These are phyloP conservation scores for Leptopilina clavipes DNA, from an alignment of 1,140 invertebrate species.

Conservation along the genomic window DNA sequence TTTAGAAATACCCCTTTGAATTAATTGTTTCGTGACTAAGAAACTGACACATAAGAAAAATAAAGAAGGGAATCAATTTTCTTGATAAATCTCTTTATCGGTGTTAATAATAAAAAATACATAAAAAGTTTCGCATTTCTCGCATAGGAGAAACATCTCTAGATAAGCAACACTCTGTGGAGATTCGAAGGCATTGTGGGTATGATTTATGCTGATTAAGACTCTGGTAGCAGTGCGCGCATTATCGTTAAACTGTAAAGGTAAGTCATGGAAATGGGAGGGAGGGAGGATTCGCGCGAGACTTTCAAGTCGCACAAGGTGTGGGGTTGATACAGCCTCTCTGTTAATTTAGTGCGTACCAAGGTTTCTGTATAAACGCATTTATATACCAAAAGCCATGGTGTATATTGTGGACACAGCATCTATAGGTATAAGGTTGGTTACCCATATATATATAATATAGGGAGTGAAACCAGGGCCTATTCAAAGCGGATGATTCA, in stretches of 20 bases:
- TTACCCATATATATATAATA: conserved; percentile 55
- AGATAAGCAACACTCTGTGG: conserved; percentile 21
- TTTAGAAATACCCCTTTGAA: not conserved
- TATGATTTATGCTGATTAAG: conserved; percentile 75
- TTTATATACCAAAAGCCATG: conserved; percentile 52
- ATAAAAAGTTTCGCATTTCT: conserved; percentile 11
- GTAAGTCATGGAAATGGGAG: conserved; percentile 58
- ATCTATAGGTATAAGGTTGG: conserved; percentile 50
- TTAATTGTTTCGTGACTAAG: no score
- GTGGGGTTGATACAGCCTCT: conserved; percentile 51
- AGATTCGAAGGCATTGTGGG: conserved; percentile 51
- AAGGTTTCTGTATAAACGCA: conserved; percentile 55
- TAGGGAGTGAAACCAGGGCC: conserved; percentile 66
- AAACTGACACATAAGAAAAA: no score
- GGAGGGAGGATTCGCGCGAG: conserved; percentile 45
- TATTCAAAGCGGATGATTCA: conserved; percentile 75
- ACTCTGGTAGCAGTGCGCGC: conserved; percentile 67
- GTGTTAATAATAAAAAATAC: no score
- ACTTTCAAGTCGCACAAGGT: conserved; percentile 50
- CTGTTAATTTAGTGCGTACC: conserved; percentile 64
- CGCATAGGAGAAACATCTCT: conserved; percentile 12
- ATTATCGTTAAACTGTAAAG: conserved; percentile 65
- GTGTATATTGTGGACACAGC: conserved; percentile 50
- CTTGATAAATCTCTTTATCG: no score
- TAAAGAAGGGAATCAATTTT: no score